phyloP scores from a whole-genome alignment of 2,888 invertebrate genomes.

The Synanthedon formicaeformis region DNA sequence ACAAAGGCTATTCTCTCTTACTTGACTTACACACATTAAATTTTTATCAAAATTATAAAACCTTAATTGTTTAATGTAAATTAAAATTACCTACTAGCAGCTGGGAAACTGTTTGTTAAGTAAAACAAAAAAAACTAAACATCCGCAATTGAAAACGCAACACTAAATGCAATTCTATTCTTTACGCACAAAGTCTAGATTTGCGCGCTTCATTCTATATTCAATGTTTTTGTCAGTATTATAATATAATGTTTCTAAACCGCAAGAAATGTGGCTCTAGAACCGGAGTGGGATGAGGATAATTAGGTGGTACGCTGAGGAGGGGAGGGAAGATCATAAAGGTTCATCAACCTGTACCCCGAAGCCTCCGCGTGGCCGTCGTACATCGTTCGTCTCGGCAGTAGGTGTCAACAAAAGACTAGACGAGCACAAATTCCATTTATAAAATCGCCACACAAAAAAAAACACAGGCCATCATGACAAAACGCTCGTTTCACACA shows the following conservation, averaged over 20 bases:
- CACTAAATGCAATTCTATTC: too few species aligned
- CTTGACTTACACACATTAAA: too few species aligned
- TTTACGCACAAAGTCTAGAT: background rate
- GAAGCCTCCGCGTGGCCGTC: slow-evolving; percentile 26
- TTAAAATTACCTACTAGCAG: too few species aligned
- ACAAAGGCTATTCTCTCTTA: too few species aligned
- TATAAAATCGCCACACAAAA: background rate
- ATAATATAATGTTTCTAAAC: slow-evolving; percentile 28
- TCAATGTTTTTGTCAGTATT: background rate
- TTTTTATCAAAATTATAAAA: too few species aligned
- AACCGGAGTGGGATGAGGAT: slow-evolving; percentile 26
- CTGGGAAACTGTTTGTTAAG: too few species aligned
- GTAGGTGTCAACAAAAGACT: slow-evolving; percentile 3
- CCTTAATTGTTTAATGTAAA: too few species aligned
- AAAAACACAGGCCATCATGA: background rate
- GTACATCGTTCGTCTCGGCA: slow-evolving; percentile 12
- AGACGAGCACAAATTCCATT: slow-evolving; percentile 1
- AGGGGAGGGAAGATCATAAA: slow-evolving; percentile 10
- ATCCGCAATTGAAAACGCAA: too few species aligned
- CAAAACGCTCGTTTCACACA: slow-evolving; percentile 21
- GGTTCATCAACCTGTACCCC: slow-evolving; percentile 36
- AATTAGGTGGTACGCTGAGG: slow-evolving; percentile 36
- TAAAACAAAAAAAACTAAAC: too few species aligned
- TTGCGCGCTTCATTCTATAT: background rate
- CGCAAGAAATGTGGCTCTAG: slow-evolving; percentile 21